Evolutionary conservation across 2,888 invertebrate genomes (phyloP), one percentile per base, ranked within the genome.

Genomic region (Timema podura): DNA sequence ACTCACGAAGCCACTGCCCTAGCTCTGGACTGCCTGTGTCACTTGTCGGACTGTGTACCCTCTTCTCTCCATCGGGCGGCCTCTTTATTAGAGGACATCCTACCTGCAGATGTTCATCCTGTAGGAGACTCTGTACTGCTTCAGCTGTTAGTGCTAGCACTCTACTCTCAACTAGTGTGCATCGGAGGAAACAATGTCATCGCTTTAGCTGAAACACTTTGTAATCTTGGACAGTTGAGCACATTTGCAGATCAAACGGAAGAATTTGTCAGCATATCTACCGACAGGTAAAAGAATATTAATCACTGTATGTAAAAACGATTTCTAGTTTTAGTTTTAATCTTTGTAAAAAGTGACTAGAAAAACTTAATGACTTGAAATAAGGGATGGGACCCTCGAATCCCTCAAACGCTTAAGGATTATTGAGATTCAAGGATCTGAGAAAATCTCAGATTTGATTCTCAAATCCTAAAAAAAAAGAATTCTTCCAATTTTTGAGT

Each of bases 161-260:
- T 90, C 0, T 93, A 93, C 74, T 87, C 90, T 57, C 87, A 88
- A 75, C 80, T 89, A 59, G 81, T 86, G 65, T 48, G 44, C 5
- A 49, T 61, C 51, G 64, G 65, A 48, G 68, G 68, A 57, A 69
- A 15, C 30, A 46, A 73, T 48, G 90, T 91, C 0, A 84, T 89
- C n/a, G 89, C 90, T 0, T 80, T 91, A 8, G 90, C 91, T 0
- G 93, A 93, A 80, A 89, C 91, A 0, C 83, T 93, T 13, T 93
- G 93, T 77, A 89, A 88, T 44, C 87, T 93, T 67, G 92, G 92
- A 78, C 91, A 91, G 76, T 90, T 91, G 72, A 88, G 91, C 77
- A 91, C 91, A 76, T 91, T 92, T 76, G 91, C 91, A 0, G 87
- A 88, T 73, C 89, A 91, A 77, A 89, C 93, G 65, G 85, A 88